Evolutionary conservation across 2,888 invertebrate species (phyloP).

Genomic region (Platycheirus albimanus): DNA sequence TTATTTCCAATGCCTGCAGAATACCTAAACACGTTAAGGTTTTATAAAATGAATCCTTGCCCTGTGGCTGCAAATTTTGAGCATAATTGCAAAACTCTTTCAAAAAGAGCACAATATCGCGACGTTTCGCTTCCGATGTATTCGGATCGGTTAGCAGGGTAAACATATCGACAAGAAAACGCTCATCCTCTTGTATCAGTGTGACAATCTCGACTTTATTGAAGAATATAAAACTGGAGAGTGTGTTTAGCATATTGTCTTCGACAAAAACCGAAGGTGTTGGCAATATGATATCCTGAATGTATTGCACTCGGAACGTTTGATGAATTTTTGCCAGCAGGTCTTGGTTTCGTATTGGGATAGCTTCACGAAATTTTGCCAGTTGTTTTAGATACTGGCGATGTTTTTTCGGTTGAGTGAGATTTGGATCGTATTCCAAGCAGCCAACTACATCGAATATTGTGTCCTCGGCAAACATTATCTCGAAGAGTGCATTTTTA

Average conservation of each 20-base stretch:
- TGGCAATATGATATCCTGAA: constrained; percentile 98
- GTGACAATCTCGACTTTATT: constrained; percentile 99
- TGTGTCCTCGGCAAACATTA: constrained; percentile 98
- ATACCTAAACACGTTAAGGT: constrained; percentile 94
- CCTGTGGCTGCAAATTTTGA: constrained; percentile 98
- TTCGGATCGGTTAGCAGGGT: constrained; percentile 94
- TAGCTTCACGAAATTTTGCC: constrained; percentile 95
- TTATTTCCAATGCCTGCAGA: constrained; percentile 94
- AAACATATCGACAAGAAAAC: constrained; percentile 97
- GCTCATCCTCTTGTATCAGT: constrained; percentile 98
- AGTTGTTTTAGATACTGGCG: constrained; percentile 97
- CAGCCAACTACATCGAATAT: constrained; percentile 99
- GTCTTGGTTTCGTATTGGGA: constrained; percentile 97
- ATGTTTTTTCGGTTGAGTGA: constrained; percentile 94
- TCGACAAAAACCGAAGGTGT: constrained; percentile 99
- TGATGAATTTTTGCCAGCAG: constrained; percentile 99
- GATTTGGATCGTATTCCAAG: constrained; percentile 97
- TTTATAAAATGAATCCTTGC: constrained; percentile 98
- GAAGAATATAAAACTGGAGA: constrained; percentile 99
- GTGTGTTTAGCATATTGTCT: constrained; percentile 98
- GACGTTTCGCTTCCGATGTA: constrained; percentile 91
- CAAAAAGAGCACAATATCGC: constrained; percentile 97
- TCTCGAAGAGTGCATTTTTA: constrained; percentile 97
- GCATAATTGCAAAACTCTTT: constrained; percentile 99
- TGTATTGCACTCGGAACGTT: constrained; percentile 99